phyloP scores from a whole-genome alignment of 2,888 invertebrate genomes.

The Griposia aprilina region DNA sequence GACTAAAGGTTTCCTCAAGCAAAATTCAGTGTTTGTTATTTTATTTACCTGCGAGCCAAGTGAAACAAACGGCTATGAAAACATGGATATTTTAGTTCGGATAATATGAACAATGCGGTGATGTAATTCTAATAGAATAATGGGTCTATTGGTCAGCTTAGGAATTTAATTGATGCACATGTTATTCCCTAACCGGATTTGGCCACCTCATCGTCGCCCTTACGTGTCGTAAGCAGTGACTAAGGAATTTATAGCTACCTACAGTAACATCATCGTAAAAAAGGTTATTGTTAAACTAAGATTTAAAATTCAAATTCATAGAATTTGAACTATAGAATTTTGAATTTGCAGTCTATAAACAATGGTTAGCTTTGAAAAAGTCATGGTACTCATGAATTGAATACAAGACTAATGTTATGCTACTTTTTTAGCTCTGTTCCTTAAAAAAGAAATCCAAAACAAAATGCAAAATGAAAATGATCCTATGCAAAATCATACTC shows the following conservation, averaged over 20 bases:
- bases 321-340: not conserved
- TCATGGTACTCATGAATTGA: not conserved
- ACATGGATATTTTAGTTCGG: not conserved
- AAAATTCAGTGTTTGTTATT: not conserved
- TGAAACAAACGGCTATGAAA: not conserved
- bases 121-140: conserved; percentile 10
- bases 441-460: not conserved
- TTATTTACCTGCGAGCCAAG: not conserved
- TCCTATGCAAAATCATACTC: not conserved
- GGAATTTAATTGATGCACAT: not conserved
- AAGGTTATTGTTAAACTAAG: not conserved
- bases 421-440: not conserved
- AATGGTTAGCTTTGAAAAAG: conserved; percentile 3
- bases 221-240: not conserved
- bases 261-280: not conserved
- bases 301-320: no score
- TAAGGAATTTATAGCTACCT: not conserved
- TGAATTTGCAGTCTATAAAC: not conserved
- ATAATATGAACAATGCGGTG: not conserved
- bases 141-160: not conserved
- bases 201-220: conserved; percentile 3
- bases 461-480: no score
- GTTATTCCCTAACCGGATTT: not conserved
- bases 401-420: not conserved
- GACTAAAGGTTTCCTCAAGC: not conserved